Evolutionary conservation across 92 coral and sea anemone species (phyloP).

Genomic region (Epizoanthus scotinus): DNA sequence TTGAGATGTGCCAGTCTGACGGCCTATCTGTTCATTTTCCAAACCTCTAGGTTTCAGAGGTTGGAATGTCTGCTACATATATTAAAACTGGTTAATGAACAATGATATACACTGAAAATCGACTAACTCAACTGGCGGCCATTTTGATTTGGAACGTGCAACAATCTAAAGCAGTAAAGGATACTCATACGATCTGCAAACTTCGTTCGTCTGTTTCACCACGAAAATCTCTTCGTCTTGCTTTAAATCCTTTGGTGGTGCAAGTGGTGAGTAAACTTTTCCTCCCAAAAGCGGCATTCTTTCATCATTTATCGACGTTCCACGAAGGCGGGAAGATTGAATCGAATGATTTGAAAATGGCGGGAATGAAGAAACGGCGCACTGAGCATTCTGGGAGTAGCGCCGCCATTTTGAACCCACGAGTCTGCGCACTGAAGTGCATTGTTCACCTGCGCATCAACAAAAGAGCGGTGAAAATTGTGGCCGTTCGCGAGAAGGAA

Average conservation of each 20-base stretch:
- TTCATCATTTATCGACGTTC: slow-evolving; percentile 11
- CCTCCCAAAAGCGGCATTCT: slow-evolving; percentile 86
- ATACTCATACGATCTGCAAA: slow-evolving; percentile 92
- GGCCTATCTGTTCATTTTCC: too few relatives aligned
- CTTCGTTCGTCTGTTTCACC: slow-evolving; percentile 84
- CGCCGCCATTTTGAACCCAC: slow-evolving; percentile 1
- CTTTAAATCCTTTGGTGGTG: slow-evolving; percentile 76
- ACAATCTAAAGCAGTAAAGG: slow-evolving; percentile 63
- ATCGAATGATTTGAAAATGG: slow-evolving; percentile 81
- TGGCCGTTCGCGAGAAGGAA: slow-evolving; percentile 47
- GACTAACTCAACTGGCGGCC: slow-evolving; percentile 3
- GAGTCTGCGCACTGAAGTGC: slow-evolving; percentile 78
- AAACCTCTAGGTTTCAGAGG: too few relatives aligned
- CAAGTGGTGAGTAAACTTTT: slow-evolving; percentile 60
- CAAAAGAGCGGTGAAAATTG: slow-evolving; percentile 69
- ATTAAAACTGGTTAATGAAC: too few relatives aligned
- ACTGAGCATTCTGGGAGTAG: slow-evolving; percentile 30
- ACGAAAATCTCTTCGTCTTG: slow-evolving; percentile 87
- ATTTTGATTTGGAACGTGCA: background rate
- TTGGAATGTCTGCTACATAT: too few relatives aligned
- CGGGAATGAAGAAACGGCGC: slow-evolving; percentile 66
- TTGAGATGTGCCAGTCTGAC: too few relatives aligned
- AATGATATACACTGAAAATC: too few relatives aligned
- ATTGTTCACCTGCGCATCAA: slow-evolving; percentile 88
- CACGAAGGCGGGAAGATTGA: slow-evolving; percentile 17